phyloP scores from a whole-genome alignment of 2,888 invertebrate genomes.

The Achlya flavicornis region DNA sequence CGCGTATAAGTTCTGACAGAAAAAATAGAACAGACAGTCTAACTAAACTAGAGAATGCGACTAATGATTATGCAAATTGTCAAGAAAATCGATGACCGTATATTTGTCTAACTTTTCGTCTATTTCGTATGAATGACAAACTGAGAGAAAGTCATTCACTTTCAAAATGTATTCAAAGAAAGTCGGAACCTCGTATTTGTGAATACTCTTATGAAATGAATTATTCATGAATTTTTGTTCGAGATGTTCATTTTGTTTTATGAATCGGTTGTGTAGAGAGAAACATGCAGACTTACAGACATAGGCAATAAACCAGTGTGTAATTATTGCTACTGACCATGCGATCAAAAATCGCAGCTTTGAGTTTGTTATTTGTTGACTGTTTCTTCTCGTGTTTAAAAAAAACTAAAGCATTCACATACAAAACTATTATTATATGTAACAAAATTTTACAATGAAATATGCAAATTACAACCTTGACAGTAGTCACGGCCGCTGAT shows the following conservation, averaged over 20 bases:
- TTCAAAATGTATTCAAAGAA: background rate
- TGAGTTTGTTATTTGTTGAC: too few relatives aligned
- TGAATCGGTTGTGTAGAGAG: background rate
- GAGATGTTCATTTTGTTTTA: background rate
- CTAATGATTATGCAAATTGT: slow-evolving; percentile 2
- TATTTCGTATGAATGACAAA: background rate
- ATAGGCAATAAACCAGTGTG: background rate
- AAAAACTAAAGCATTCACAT: too few relatives aligned
- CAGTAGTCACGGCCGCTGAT: slow-evolving; percentile 36
- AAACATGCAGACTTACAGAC: background rate
- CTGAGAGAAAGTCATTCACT: slow-evolving; percentile 4
- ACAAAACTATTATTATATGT: background rate
- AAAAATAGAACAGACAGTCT: background rate
- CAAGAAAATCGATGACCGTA: background rate
- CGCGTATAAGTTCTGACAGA: too few relatives aligned
- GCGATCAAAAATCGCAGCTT: background rate
- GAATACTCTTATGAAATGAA: slow-evolving; percentile 5
- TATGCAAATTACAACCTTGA: slow-evolving; percentile 11
- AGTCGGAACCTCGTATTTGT: background rate
- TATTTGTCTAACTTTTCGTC: background rate
- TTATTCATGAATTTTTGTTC: slow-evolving; percentile 4
- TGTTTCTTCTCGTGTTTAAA: too few relatives aligned
- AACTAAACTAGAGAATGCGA: background rate
- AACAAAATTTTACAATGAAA: background rate
- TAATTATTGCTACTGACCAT: background rate